Conservation (phyloP, 2,113 vertebrate species). For the Fregetta grallaria region DNA sequence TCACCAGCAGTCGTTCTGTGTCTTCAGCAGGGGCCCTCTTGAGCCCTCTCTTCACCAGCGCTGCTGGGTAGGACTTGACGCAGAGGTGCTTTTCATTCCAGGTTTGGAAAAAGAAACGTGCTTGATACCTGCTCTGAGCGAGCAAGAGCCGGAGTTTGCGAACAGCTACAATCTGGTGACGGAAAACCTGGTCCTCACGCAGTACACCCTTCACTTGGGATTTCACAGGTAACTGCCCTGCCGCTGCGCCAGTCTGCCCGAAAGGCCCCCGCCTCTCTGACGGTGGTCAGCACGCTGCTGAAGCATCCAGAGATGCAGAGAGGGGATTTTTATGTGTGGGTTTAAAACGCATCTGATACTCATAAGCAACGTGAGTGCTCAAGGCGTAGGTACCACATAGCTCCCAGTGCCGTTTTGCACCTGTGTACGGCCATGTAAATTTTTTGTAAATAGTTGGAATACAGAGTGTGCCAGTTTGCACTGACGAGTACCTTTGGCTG, state of each 20-base stretch:
- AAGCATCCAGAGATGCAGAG: neutral
- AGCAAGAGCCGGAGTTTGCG: conserved; percentile 81
- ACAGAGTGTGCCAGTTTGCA: neutral
- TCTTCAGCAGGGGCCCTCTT: neutral
- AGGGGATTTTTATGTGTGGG: too few relatives aligned
- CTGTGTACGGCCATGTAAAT: rapidly evolving
- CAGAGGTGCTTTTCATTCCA: conserved; percentile 53
- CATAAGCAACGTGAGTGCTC: neutral
- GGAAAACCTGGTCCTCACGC: conserved; percentile 93
- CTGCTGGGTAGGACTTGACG: neutral
- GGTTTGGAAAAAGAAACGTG: conserved; percentile 97
- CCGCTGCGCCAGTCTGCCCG: neutral
- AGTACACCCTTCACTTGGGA: conserved; percentile 90
- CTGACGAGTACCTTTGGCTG: neutral
- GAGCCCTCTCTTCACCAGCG: neutral
- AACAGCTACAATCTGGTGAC: conserved; percentile 94
- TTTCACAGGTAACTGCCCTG: conserved; percentile 86
- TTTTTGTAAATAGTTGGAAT: neutral
- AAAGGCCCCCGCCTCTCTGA: too few relatives aligned
- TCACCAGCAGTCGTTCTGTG: neutral
- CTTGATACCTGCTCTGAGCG: conserved; percentile 84
- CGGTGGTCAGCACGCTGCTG: rapidly evolving
- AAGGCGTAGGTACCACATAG: neutral
- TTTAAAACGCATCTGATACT: neutral
- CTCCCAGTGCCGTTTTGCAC: neutral